phyloP scores from a whole-genome alignment of 2,797 vertebrate species.

The Sphenopsis melanotis region DNA sequence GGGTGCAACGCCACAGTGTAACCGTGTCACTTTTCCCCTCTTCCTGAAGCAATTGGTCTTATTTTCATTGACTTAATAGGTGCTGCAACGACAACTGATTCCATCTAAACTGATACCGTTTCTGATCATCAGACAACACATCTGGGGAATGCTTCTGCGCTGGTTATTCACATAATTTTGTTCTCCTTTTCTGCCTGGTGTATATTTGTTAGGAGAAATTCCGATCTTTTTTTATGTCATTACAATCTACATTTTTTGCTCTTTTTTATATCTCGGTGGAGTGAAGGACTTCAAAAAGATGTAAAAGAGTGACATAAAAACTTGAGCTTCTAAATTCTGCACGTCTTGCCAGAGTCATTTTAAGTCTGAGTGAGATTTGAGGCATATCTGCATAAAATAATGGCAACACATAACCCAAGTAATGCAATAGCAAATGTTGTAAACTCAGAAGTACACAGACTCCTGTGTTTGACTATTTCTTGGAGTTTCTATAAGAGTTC shows the following conservation, averaged over 20 bases:
- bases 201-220: background rate
- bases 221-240: background rate
- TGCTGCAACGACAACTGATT: background rate
- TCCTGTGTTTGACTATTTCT: background rate
- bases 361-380: background rate
- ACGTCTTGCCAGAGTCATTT: background rate
- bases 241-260: background rate
- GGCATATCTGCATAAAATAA: background rate
- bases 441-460: background rate
- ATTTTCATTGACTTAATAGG: background rate
- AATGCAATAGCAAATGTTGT: background rate
- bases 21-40: background rate
- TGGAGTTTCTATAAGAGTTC: background rate
- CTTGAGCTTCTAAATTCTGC: background rate
- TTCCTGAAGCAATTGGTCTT: background rate
- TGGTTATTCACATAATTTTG: accelerated
- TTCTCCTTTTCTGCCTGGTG: background rate
- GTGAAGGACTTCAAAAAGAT: background rate
- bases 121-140: background rate
- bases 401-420: background rate
- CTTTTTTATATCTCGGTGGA: background rate
- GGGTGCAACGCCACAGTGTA: background rate
- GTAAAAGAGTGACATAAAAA: background rate
- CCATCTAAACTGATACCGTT: background rate
- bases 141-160: background rate